Percentiles rank a stretch among this genome's conserved stretches.
These are phyloP conservation scores for Mesitornis unicolor DNA, from an alignment of 2,113 vertebrate species.

Conservation along the genomic window DNA sequence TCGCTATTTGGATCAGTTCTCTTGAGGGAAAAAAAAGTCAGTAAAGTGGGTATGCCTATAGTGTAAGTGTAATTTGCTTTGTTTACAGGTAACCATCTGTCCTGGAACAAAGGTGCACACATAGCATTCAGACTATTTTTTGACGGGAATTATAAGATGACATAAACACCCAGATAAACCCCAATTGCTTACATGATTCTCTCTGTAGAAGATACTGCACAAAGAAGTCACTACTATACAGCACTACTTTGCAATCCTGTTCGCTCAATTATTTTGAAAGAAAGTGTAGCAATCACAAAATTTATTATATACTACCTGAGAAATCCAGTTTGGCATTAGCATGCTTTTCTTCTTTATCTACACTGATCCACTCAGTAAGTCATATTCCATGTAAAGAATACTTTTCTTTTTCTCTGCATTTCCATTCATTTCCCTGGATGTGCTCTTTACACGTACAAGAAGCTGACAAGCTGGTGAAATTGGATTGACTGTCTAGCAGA, in stretches of 20 bases:
- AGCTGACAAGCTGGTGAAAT: background rate
- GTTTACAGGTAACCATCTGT: background rate
- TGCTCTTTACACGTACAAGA: background rate
- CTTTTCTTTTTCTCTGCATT: background rate
- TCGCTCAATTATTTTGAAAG: background rate
- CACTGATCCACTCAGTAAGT: background rate
- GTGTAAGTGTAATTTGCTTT: background rate
- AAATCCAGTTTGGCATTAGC: background rate
- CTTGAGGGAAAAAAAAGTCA: background rate
- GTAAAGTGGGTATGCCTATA: background rate
- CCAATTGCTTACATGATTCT: background rate
- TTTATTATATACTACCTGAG: background rate
- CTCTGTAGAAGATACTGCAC: background rate
- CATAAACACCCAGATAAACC: background rate
- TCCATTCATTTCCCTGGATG: background rate
- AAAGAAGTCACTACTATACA: background rate
- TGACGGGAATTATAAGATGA: background rate
- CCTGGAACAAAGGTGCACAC: background rate
- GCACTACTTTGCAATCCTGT: background rate
- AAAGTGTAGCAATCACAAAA: background rate
- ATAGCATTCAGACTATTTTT: background rate
- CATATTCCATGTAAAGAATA: background rate
- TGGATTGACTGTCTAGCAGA: background rate
- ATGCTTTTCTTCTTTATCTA: background rate
- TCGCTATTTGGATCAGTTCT: background rate